phyloP scores from a whole-genome alignment of 2,888 invertebrate genomes.

The Plebejus anna region DNA sequence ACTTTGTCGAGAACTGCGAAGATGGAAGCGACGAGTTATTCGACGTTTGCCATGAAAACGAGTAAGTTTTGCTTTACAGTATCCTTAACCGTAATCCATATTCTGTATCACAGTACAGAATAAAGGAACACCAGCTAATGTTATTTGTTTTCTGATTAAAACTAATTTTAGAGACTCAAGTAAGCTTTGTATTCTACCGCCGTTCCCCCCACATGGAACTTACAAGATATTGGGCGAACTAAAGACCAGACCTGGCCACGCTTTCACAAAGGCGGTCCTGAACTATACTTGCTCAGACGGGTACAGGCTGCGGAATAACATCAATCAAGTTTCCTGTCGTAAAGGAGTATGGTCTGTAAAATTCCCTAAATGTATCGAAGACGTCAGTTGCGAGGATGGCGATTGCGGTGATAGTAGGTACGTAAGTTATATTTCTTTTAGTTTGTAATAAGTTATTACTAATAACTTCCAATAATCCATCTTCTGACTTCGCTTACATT shows the following conservation, averaged over 20 bases:
- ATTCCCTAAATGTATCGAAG: constrained; percentile 1
- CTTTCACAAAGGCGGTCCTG: not conserved
- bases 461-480: too few relatives aligned
- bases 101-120: not conserved
- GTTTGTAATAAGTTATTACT: not conserved
- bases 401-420: not conserved
- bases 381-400: constrained; percentile 8
- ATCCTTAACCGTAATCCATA: not conserved
- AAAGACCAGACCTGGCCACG: constrained; percentile 12
- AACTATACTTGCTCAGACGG: constrained; percentile 16
- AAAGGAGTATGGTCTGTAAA: constrained; percentile 2
- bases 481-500: not conserved
- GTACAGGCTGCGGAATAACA: not conserved
- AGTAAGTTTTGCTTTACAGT: not conserved
- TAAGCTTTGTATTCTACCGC: constrained; percentile 3
- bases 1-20: constrained; percentile 8
- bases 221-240: not conserved
- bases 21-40: constrained; percentile 18
- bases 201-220: not conserved
- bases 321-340: constrained; percentile 3
- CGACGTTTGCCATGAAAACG: not conserved
- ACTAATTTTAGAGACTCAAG: constrained; percentile 1
- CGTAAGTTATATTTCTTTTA: not conserved
- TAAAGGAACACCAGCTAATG: not conserved
- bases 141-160: not conserved